Evolutionary conservation across 2,797 vertebrate species (phyloP), one percentile per base, ranked within the genome.

Genomic region (Muraenolepis orangiensis): DNA sequence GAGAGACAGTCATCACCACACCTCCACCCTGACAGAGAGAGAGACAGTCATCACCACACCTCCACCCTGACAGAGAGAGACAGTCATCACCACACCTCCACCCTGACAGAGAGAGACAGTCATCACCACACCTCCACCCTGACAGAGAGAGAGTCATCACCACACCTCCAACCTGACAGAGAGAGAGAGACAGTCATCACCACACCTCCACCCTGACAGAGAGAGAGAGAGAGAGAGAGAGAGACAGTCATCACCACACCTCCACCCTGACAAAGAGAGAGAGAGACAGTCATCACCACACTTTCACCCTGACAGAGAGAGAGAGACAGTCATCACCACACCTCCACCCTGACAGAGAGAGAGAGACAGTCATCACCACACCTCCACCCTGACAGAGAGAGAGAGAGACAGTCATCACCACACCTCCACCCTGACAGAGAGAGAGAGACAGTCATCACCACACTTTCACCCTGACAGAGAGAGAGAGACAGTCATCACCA

Each of bases 91-190:
- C n/a, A n/a, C n/a, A n/a, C n/a, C n/a, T n/a, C n/a, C n/a, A n/a
- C n/a, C n/a, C n/a, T n/a, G n/a, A n/a, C n/a, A n/a, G n/a, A n/a
- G n/a, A 99, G 51, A 93, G 89, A 81, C 97, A 99, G 87, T 99
- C 98, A 0, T 98, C 98, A 0, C 90, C 89, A 84, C 98, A 99
- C 1, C 93, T 95, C 98, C 98, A 99, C 66, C 98, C 98, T 99
- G 91, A 26, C 81, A 79, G 6, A 64, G 32, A 36, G 18, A 82
- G 4, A n/a, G n/a, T n/a, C n/a, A n/a, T n/a, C n/a, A n/a, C n/a
- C n/a, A n/a, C n/a, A n/a, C n/a, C n/a, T n/a, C n/a, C n/a, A n/a
- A n/a, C n/a, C n/a, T n/a, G n/a, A n/a, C n/a, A 75, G 0, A 74
- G 20, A 71, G 5, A 76, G 20, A 99, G 51, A 93, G 89, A 81